phyloP scores from a whole-genome alignment of 2,113 vertebrate species.

The Pterocles orientalis region DNA sequence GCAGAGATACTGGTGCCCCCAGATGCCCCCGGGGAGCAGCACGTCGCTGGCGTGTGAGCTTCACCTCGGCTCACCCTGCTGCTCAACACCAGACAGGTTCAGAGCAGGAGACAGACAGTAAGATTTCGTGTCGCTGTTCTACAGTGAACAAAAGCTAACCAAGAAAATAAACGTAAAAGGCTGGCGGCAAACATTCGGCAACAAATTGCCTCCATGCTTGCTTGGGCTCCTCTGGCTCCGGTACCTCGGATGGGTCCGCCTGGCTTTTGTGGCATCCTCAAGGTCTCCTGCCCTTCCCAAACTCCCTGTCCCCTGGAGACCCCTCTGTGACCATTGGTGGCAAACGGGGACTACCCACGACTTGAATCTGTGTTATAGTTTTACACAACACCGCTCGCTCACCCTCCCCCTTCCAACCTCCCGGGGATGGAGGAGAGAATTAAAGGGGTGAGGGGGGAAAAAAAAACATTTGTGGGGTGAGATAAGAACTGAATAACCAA shows the following conservation, averaged over 20 bases:
- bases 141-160: background rate
- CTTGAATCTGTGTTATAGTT: no score
- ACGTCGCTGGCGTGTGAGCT: background rate
- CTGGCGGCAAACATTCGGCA: background rate
- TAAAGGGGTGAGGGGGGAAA: no score
- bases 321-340: fast-evolving
- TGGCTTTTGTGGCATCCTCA: background rate
- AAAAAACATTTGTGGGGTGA: no score
- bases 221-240: background rate
- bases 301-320: background rate
- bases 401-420: no score
- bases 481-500: no score
- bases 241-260: background rate
- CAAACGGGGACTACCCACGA: fast-evolving
- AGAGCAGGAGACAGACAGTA: background rate
- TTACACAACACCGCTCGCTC: no score
- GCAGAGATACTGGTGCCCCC: background rate
- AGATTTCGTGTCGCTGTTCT: background rate
- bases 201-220: background rate
- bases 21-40: fast-evolving
- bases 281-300: background rate
- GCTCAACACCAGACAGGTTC: background rate
- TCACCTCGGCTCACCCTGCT: background rate
- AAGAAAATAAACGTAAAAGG: background rate
- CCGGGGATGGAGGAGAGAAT: no score